Evolutionary conservation across 2,113 vertebrate species (phyloP).

Genomic region (Hystrix cristata): DNA sequence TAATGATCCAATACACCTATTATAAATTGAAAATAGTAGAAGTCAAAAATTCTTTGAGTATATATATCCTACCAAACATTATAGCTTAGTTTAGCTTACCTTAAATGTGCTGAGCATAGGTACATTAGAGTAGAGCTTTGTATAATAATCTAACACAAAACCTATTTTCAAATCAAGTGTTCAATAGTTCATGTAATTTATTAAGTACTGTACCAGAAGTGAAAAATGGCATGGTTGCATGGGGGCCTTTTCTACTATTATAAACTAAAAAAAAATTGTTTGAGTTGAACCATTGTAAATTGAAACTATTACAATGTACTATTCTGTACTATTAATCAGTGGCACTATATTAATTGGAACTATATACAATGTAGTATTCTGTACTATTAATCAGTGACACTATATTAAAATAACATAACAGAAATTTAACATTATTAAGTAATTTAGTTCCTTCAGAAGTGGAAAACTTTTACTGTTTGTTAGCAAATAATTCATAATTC

Average conservation of each 20-base stretch:
- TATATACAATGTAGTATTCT: no score
- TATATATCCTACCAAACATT: neutral
- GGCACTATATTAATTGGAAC: neutral
- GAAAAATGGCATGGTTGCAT: neutral
- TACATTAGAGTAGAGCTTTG: neutral
- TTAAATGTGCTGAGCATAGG: neutral
- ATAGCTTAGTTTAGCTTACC: neutral
- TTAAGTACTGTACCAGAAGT: neutral
- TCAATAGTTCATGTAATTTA: neutral
- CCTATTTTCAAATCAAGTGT: neutral
- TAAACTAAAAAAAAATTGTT: neutral
- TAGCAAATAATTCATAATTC: slow-evolving; percentile 18
- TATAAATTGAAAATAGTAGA: neutral
- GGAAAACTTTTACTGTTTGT: slow-evolving; percentile 25
- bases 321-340: neutral
- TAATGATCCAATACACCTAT: neutral
- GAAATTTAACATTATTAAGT: slow-evolving; percentile 11
- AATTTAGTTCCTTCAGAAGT: slow-evolving; percentile 35
- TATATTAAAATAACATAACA: slow-evolving; percentile 23
- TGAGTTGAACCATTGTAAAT: neutral
- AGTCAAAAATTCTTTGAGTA: neutral
- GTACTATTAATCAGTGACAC: neutral
- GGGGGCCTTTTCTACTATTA: neutral
- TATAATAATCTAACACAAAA: neutral
- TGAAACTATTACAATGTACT: neutral